Evolutionary conservation across 2,113 vertebrate species (phyloP).

Genomic region (Toxostoma redivivum): DNA sequence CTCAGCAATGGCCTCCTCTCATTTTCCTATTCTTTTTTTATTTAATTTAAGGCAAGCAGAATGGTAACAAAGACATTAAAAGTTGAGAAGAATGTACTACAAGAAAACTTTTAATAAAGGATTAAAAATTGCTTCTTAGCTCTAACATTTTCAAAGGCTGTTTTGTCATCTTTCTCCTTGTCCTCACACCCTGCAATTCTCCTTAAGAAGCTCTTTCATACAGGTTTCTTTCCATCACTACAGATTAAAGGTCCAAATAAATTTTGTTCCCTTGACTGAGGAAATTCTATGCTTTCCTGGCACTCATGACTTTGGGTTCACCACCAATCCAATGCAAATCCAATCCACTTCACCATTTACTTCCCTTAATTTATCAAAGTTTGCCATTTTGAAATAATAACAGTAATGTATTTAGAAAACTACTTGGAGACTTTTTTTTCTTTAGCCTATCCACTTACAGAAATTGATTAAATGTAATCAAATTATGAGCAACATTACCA

Average conservation of each 20-base stretch:
- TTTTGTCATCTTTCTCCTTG: background rate
- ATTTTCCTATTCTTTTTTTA: background rate
- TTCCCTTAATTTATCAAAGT: background rate
- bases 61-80: background rate
- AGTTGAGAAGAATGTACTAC: background rate
- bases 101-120: background rate
- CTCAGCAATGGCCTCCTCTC: background rate
- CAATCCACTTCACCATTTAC: background rate
- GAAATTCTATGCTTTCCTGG: background rate
- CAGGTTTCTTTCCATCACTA: background rate
- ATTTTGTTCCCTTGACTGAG: background rate
- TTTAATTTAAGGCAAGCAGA: background rate
- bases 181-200: background rate
- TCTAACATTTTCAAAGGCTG: background rate
- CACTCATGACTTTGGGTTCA: background rate
- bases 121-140: background rate
- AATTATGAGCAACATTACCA: background rate
- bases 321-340: background rate
- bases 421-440: background rate
- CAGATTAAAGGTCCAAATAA: background rate
- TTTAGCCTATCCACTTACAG: background rate
- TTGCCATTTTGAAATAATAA: constrained; percentile 7
- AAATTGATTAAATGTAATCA: background rate
- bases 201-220: background rate
- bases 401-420: background rate